phyloP scores from a whole-genome alignment of 2,113 vertebrate genomes.

The Chionomys nivalis region DNA sequence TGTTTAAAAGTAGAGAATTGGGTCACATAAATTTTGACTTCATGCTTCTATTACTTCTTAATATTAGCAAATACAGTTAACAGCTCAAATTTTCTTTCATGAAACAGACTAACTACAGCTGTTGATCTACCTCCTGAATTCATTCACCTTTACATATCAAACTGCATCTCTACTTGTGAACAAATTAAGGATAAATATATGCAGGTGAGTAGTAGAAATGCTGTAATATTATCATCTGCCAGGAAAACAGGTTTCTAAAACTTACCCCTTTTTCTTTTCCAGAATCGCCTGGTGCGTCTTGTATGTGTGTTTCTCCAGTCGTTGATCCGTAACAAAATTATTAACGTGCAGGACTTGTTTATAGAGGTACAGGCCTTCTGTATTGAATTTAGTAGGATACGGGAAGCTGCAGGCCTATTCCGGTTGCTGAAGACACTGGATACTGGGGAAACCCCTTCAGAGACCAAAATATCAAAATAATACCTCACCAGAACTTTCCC shows the following conservation, averaged over 20 bases:
- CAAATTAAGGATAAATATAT: slow-evolving; percentile 99
- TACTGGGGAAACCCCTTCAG: slow-evolving; percentile 93
- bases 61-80: slow-evolving; percentile 34
- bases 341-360: slow-evolving; percentile 99
- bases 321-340: slow-evolving; percentile 98
- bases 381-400: slow-evolving; percentile 98
- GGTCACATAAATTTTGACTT: not conserved
- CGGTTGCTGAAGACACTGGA: slow-evolving; percentile 97
- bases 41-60: not conserved
- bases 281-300: slow-evolving; percentile 98
- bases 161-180: slow-evolving; percentile 99
- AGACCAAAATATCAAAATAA: slow-evolving; percentile 92
- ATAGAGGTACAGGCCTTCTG: slow-evolving; percentile 99
- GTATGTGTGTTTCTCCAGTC: slow-evolving; percentile 99
- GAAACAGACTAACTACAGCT: slow-evolving; percentile 95
- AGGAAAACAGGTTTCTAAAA: slow-evolving; percentile 22
- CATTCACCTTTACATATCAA: slow-evolving; percentile 99
- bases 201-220: slow-evolving; percentile 89
- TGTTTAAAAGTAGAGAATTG: not conserved
- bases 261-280: slow-evolving; percentile 62
- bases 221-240: not conserved
- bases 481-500: not conserved
- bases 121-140: slow-evolving; percentile 99
- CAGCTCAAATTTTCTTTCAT: slow-evolving; percentile 29
- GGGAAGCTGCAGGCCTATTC: slow-evolving; percentile 97